A percentile compares a stretch with the other conserved stretches of the same genome.
phyloP scores from a whole-genome alignment of 2,888 invertebrate genomes.

The Cheiracanthium punctorium region DNA sequence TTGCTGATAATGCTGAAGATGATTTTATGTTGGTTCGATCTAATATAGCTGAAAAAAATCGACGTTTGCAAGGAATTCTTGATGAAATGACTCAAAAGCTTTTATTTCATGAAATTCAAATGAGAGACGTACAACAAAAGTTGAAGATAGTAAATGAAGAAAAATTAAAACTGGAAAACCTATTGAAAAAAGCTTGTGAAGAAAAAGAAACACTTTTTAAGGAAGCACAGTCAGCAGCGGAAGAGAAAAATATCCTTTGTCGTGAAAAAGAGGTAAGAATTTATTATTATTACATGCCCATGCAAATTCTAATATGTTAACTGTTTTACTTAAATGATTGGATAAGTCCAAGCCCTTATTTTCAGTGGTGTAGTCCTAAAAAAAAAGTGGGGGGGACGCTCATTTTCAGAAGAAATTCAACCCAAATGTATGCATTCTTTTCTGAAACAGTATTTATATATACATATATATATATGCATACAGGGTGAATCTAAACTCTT shows the following conservation, averaged over 20 bases:
- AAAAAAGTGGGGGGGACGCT: too few species aligned
- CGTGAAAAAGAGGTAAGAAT: neutral
- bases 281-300: too few species aligned
- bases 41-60: conserved; percentile 3
- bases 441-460: too few species aligned
- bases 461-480: too few species aligned
- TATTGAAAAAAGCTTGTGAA: neutral
- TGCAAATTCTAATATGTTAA: too few species aligned
- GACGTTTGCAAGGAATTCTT: neutral
- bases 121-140: neutral
- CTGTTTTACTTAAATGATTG: too few species aligned
- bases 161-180: conserved; percentile 16
- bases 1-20: conserved; percentile 41
- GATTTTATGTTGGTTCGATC: conserved; percentile 46
- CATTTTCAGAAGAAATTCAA: too few species aligned
- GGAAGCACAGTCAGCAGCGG: neutral
- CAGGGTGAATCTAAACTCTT: too few species aligned
- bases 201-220: neutral
- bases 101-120: neutral
- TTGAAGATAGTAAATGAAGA: neutral
- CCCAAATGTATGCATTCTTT: too few species aligned
- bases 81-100: neutral
- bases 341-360: too few species aligned
- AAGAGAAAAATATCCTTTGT: neutral
- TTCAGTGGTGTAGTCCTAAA: too few species aligned